Percentiles rank a stretch among this genome's conserved stretches.
Evolutionary conservation across 2,113 vertebrate genomes (phyloP).

Genomic region (Rhinopomastus cyanomelas): DNA sequence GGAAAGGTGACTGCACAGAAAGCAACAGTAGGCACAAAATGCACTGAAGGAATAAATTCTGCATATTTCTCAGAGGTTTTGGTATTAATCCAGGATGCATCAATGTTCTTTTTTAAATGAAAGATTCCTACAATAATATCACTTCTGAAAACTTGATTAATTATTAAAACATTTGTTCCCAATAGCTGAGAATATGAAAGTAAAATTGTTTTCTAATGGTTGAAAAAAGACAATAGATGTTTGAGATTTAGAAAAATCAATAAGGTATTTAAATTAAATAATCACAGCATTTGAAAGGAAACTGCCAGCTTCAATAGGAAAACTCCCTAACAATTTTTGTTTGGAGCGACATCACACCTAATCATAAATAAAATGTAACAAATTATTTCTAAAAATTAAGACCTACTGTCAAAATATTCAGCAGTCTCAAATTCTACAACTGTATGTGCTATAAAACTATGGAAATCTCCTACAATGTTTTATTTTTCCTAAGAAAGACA

Average conservation of each 20-base stretch:
- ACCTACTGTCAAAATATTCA: neutral
- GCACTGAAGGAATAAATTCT: neutral
- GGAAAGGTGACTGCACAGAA: neutral
- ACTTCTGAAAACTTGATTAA: neutral
- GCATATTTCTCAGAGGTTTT: neutral
- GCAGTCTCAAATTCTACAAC: neutral
- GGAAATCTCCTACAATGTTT: neutral
- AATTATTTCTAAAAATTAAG: neutral
- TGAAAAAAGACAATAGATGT: neutral
- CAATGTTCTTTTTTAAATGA: neutral
- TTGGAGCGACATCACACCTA: neutral
- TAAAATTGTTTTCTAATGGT: neutral
- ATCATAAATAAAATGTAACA: neutral
- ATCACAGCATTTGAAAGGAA: neutral
- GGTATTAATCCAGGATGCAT: neutral
- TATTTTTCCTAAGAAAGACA: neutral
- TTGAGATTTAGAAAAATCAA: neutral
- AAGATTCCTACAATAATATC: neutral
- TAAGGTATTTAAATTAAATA: neutral
- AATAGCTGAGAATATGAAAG: neutral
- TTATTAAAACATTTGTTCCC: neutral
- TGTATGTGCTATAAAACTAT: neutral
- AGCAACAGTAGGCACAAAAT: rapidly evolving
- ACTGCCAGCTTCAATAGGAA: neutral
- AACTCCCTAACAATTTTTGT: neutral